Conservation (phyloP, 2,888 invertebrate genomes). For the Lasius fuliginosus region DNA sequence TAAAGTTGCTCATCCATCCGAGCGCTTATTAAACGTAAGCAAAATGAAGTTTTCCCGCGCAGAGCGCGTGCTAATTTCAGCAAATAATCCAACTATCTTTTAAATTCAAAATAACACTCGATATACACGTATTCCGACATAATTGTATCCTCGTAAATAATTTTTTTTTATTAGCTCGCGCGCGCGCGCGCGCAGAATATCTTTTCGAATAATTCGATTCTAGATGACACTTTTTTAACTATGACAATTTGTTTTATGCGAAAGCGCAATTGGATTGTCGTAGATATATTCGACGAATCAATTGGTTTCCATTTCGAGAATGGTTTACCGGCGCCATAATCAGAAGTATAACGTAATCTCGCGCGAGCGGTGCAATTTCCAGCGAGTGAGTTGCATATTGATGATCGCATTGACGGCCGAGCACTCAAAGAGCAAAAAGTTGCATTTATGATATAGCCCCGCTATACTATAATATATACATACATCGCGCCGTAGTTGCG, state of each 20-base stretch:
- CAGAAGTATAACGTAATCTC: constrained; percentile 50
- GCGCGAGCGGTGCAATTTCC: constrained; percentile 36
- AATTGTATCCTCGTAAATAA: too few species aligned
- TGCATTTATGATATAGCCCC: constrained; percentile 46
- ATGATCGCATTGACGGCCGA: constrained; percentile 45
- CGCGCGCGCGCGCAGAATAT: not conserved
- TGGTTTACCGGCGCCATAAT: constrained; percentile 42
- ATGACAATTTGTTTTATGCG: not conserved
- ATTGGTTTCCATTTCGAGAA: constrained; percentile 48
- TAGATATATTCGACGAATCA: constrained; percentile 25
- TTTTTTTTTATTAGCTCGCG: not conserved
- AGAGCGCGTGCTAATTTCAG: not conserved
- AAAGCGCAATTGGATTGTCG: constrained; percentile 22
- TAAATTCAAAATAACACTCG: not conserved
- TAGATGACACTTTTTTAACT: not conserved
- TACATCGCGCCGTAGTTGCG: constrained; percentile 29
- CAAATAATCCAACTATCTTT: not conserved
- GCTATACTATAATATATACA: not conserved
- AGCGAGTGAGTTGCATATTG: constrained; percentile 51
- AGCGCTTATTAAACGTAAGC: constrained; percentile 29
- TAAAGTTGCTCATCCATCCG: constrained; percentile 23
- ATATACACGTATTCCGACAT: not conserved
- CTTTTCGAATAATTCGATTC: not conserved
- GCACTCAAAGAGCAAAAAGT: constrained; percentile 50
- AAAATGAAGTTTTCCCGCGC: not conserved